These are phyloP conservation scores for Poeciliopsis retropinna DNA, from an alignment of 2,113 vertebrate genomes.

Conservation along the genomic window DNA sequence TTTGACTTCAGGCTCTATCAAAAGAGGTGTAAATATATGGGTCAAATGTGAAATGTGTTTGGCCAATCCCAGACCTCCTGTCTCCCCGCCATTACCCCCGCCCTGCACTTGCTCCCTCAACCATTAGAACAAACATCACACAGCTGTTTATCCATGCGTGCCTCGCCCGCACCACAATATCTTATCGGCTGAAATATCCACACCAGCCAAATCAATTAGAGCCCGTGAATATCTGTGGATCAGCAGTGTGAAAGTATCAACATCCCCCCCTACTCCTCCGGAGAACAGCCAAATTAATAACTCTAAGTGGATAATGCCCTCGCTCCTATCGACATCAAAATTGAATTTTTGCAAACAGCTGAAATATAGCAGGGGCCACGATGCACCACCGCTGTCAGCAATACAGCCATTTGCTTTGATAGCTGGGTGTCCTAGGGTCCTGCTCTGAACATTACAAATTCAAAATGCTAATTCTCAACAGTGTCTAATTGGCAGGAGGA, in stretches of 20 bases:
- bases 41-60: conserved; percentile 58
- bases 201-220: conserved; percentile 86
- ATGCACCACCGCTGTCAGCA: conserved; percentile 48
- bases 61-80: conserved; percentile 8
- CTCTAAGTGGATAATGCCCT: conserved; percentile 83
- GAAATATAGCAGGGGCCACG: conserved; percentile 61
- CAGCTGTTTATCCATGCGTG: conserved; percentile 66
- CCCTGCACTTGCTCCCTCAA: conserved; percentile 32
- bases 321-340: conserved; percentile 83
- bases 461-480: conserved; percentile 63
- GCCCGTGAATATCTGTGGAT: conserved; percentile 77
- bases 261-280: conserved; percentile 75
- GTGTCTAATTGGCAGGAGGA: conserved; percentile 55
- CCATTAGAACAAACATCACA: conserved; percentile 66
- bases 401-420: conserved; percentile 56
- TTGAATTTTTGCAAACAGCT: conserved; percentile 76
- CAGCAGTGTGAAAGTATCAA: conserved; percentile 78
- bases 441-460: conserved; percentile 54
- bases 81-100: neutral
- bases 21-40: conserved; percentile 70
- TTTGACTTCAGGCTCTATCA: conserved; percentile 56
- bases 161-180: conserved; percentile 79
- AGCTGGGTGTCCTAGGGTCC: conserved; percentile 45
- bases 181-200: conserved; percentile 76
- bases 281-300: conserved; percentile 85